Percentiles rank a stretch among this genome's conserved stretches.
Conservation (phyloP, 2,113 vertebrate species). For the Nycticorax nycticorax region DNA sequence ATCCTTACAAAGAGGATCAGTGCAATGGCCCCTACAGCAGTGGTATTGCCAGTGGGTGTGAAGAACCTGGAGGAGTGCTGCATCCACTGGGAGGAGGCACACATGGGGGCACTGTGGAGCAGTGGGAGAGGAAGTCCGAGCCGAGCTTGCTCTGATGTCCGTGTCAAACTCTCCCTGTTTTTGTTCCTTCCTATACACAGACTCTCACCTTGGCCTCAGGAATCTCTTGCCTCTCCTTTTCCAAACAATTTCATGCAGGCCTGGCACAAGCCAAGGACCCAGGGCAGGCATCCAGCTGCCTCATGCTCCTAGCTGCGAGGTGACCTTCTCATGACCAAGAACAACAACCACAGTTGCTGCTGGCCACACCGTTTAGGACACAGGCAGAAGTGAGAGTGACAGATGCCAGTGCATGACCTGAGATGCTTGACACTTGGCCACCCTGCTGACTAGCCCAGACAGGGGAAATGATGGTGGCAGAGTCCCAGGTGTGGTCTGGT, state of each 20-base stretch:
- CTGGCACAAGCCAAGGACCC: neutral
- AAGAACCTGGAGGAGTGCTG: neutral
- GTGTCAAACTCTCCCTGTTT: neutral
- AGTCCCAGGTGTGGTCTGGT: neutral
- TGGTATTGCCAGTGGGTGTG: neutral
- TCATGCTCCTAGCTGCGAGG: no score
- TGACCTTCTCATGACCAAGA: neutral
- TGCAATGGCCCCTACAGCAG: neutral
- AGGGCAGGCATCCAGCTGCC: neutral
- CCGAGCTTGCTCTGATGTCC: rapidly evolving
- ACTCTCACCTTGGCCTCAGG: neutral
- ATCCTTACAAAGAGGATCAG: neutral
- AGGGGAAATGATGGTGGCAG: neutral
- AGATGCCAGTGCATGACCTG: neutral
- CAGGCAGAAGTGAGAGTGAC: neutral
- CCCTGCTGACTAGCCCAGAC: neutral
- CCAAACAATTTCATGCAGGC: neutral
- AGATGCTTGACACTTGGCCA: neutral
- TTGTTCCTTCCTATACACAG: neutral
- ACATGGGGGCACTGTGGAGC: neutral
- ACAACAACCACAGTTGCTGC: neutral
- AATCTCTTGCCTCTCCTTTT: neutral
- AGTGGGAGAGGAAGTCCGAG: neutral
- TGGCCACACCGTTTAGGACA: neutral
- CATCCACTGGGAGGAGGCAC: rapidly evolving